Evolutionary conservation across 2,888 invertebrate species (phyloP), one percentile per base, ranked within the genome.

Genomic region (Eupithecia pulchellata): DNA sequence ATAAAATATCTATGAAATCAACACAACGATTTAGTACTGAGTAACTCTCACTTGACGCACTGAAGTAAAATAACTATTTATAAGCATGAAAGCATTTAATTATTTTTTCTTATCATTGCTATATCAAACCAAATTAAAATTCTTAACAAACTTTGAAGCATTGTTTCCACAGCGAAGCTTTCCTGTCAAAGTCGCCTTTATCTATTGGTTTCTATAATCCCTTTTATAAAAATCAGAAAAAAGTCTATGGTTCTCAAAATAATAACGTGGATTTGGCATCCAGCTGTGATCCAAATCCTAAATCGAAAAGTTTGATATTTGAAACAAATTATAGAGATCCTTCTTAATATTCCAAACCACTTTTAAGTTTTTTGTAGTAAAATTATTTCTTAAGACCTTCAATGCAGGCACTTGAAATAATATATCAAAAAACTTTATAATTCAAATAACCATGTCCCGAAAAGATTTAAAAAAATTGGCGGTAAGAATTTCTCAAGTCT

Each of bases 201-300:
- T 82, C 85, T 86, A 87, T 86, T 82, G 63, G 13, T 67, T 76
- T 80, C 77, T 79, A 77, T 81, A 81, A 84, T 84, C 84, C 80
- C 82, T 86, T 89, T 88, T 84, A 87, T 88, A 32, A 61, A 20
- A 32, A 86, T 82, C 82, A 79, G 79, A 81, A 84, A 89, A 89
- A 88, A 87, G 68, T 82, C 78, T 76, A 84, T 81, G 84, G 84
- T 84, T 88, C 87, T 86, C 84, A 84, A 87, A 88, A 87, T 86
- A 84, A 82, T 81, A 81, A 86, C 82, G 82, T 82, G 84, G 47
- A 86, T 82, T 84, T 74, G 89, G 82, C 83, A 74, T 79, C 90
- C 86, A 87, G 87, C 90, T 89, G 90, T 74, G 90, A 82, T 74
- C 66, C 61, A 85, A 85, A 84, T 85, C 75, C 66, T 67, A 61